Percentiles rank a stretch among this genome's conserved stretches.
phyloP scores from a whole-genome alignment of 2,113 vertebrate genomes.

The Coreoperca whiteheadi region DNA sequence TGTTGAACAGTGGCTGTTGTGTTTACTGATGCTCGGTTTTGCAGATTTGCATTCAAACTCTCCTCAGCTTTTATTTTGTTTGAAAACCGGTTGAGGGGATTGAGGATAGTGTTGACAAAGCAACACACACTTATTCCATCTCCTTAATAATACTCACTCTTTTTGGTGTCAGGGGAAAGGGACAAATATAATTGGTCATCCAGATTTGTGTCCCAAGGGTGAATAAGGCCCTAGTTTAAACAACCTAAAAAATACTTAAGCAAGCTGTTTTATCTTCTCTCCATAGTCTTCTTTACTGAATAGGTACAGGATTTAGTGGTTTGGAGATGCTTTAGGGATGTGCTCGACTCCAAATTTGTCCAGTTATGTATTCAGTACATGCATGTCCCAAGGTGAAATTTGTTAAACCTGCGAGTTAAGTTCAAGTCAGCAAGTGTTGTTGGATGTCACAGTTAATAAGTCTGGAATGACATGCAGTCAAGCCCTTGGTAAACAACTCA shows the following conservation, averaged over 20 bases:
- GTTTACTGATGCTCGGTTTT: slow-evolving; percentile 28
- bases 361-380: background rate
- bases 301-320: background rate
- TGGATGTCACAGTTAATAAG: background rate
- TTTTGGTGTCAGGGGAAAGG: slow-evolving; percentile 5
- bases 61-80: slow-evolving; percentile 11
- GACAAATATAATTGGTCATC: slow-evolving; percentile 32
- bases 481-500: slow-evolving; percentile 21
- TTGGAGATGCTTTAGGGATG: background rate
- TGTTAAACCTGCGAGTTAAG: background rate
- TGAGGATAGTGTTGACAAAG: slow-evolving; percentile 10
- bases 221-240: slow-evolving; percentile 23
- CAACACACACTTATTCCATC: slow-evolving; percentile 5
- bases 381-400: background rate
- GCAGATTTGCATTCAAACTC: background rate
- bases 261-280: background rate
- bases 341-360: background rate
- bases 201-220: background rate
- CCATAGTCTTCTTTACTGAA: background rate
- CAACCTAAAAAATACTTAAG: background rate
- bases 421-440: background rate
- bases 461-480: slow-evolving; percentile 15
- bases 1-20: background rate
- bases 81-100: background rate
- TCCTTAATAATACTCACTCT: background rate